Evolutionary conservation across 1,140 invertebrate genomes (phyloP).

Genomic region (Argopecten irradians): DNA sequence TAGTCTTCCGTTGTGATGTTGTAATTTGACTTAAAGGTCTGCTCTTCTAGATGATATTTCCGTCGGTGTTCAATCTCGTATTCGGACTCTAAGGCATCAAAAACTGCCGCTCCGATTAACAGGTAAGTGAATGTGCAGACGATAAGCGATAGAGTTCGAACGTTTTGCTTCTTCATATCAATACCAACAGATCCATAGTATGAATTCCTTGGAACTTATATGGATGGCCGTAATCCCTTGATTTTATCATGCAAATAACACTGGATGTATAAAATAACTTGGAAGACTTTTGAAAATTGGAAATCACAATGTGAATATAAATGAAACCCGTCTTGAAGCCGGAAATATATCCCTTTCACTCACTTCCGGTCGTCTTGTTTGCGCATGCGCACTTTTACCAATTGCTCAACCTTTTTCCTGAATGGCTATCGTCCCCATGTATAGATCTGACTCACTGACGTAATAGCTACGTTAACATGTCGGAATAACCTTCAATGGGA

Average conservation of each 20-base stretch:
- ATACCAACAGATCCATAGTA: neutral
- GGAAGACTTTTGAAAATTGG: neutral
- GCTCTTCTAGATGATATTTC: slow-evolving; percentile 86
- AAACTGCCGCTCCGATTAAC: slow-evolving; percentile 98
- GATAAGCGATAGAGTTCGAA: slow-evolving; percentile 97
- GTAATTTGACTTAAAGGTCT: slow-evolving; percentile 90
- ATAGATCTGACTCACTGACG: neutral
- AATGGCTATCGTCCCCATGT: neutral
- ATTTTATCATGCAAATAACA: neutral
- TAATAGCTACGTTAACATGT: neutral
- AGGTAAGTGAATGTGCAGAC: slow-evolving; percentile 99
- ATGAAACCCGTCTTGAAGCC: neutral
- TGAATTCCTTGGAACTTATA: neutral
- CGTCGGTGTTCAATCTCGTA: slow-evolving; percentile 93
- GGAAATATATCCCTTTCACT: neutral
- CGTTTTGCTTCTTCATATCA: slow-evolving; percentile 96
- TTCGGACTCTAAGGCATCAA: slow-evolving; percentile 98
- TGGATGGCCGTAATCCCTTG: neutral
- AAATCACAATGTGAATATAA: neutral
- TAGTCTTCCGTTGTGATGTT: slow-evolving; percentile 96
- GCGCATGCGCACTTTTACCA: neutral
- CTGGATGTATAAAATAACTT: neutral
- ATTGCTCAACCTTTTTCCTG: slow-evolving; percentile 7
- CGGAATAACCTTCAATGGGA: neutral
- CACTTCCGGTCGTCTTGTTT: slow-evolving; percentile 20